Evolutionary conservation across 1,140 invertebrate genomes (phyloP).

Genomic region (Pygmarrhopalites habei): DNA sequence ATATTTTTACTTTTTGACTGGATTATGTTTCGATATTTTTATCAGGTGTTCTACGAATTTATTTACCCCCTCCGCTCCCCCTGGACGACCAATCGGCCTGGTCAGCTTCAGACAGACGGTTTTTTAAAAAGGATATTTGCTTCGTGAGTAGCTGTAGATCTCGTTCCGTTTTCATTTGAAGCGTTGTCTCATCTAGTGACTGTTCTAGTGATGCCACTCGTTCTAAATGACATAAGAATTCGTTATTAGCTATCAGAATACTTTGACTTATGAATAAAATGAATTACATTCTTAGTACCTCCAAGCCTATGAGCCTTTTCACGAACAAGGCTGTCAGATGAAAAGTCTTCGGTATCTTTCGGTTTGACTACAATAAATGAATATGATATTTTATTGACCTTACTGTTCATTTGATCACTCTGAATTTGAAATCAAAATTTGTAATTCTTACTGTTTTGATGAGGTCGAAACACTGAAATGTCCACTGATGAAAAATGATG

Average conservation of each 20-base stretch:
- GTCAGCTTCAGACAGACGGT: conserved; percentile 31
- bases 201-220: conserved; percentile 31
- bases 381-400: background rate
- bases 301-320: conserved; percentile 26
- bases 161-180: conserved; percentile 30
- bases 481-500: conserved; percentile 21
- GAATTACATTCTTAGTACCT: no score
- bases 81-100: conserved; percentile 37
- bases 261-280: no score
- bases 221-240: no score
- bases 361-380: conserved; percentile 34
- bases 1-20: no score
- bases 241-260: no score
- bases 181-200: conserved; percentile 4
- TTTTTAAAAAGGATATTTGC: conserved; percentile 31
- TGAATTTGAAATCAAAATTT: background rate
- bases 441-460: conserved; percentile 30
- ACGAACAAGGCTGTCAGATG: conserved; percentile 16
- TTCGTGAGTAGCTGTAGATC: conserved; percentile 33
- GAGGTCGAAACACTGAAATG: conserved; percentile 35
- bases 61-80: no score
- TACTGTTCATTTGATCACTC: background rate
- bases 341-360: conserved; percentile 4
- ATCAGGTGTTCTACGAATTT: no score
- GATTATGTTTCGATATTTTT: no score